A percentile compares a stretch with the other conserved stretches of the same genome.
phyloP scores from a whole-genome alignment of 2,113 vertebrate genomes.

The Corythaeola cristata region DNA sequence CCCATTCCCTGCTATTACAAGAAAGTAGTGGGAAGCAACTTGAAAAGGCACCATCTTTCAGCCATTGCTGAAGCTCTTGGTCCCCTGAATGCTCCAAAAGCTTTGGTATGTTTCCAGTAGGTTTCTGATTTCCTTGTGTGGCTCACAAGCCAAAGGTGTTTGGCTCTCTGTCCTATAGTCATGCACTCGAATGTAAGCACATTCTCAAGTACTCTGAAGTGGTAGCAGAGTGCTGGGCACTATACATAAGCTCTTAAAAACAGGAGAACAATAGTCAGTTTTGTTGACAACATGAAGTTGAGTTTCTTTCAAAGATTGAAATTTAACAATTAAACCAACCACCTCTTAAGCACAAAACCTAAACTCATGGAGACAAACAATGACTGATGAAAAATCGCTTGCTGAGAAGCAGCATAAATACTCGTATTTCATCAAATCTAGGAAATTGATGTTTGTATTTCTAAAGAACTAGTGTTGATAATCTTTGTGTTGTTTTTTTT shows the following conservation, averaged over 20 bases:
- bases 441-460: conserved; percentile 1
- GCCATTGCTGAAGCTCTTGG: background rate
- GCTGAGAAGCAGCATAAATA: background rate
- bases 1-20: background rate
- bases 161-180: background rate
- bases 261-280: background rate
- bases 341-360: background rate
- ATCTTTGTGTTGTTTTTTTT: background rate
- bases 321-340: background rate
- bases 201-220: background rate
- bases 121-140: background rate
- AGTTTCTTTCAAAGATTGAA: background rate
- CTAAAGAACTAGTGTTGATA: background rate
- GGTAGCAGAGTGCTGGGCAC: background rate
- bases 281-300: background rate
- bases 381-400: background rate
- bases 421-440: background rate
- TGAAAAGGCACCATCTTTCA: background rate
- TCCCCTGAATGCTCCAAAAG: background rate
- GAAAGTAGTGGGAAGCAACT: background rate
- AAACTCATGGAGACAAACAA: background rate
- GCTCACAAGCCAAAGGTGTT: background rate
- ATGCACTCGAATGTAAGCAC: background rate
- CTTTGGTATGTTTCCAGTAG: background rate
- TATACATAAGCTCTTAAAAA: background rate